Percentiles rank a stretch among this genome's conserved stretches.
Conservation (phyloP, 2,113 vertebrate genomes). For the Mastomys coucha region DNA sequence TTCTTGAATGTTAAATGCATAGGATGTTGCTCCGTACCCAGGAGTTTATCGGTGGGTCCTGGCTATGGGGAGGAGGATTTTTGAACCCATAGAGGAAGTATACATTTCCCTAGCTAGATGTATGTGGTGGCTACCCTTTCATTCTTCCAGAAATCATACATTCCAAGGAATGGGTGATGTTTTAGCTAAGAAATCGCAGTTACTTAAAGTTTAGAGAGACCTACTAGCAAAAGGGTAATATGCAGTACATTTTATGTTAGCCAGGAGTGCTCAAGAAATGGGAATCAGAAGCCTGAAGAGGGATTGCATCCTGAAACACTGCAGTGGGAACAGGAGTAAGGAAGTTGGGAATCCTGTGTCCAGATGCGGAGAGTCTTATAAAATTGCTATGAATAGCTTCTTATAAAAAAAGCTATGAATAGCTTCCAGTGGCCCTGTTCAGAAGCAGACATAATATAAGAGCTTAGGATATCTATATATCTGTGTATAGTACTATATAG, state of each 20-base stretch:
- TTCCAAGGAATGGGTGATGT: not conserved
- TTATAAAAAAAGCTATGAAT: too few species aligned
- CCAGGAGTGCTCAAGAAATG: not conserved
- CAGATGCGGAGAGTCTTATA: not conserved
- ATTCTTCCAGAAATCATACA: slow-evolving; percentile 15
- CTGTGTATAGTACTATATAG: not conserved
- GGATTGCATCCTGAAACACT: not conserved
- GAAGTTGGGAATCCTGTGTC: not conserved
- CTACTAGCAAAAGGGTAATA: not conserved
- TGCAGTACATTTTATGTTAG: not conserved
- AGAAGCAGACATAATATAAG: not conserved
- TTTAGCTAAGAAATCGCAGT: not conserved
- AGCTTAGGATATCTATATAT: not conserved
- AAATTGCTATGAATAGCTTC: too few species aligned
- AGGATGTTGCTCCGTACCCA: not conserved
- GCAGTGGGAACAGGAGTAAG: not conserved
- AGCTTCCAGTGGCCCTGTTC: not conserved
- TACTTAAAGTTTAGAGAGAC: not conserved
- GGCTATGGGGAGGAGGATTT: not conserved
- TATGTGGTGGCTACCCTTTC: not conserved
- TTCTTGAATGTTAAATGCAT: not conserved
- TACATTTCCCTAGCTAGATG: not conserved
- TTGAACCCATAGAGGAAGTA: not conserved
- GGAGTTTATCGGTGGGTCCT: not conserved
- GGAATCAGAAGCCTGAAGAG: not conserved